Percentiles rank a stretch among this genome's conserved stretches.
phyloP scores from a whole-genome alignment of 2,888 invertebrate genomes.

The Sminthurinus aureus region DNA sequence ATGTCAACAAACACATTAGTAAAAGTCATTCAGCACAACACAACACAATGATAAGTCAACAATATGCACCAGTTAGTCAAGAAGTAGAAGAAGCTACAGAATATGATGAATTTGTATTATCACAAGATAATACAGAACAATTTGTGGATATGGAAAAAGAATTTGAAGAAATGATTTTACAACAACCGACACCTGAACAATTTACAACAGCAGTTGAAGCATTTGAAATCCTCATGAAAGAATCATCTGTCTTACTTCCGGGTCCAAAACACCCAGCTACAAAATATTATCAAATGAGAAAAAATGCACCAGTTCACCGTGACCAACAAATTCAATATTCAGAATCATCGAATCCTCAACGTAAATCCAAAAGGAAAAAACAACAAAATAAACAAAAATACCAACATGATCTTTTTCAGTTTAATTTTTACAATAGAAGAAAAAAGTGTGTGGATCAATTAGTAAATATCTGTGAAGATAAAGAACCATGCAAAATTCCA shows the following conservation, averaged over 20 bases:
- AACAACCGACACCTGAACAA: not conserved
- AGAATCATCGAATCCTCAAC: not conserved
- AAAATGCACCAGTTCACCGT: not conserved
- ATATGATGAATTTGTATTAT: too few species aligned
- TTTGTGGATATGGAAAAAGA: too few species aligned
- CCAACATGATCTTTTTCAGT: not conserved
- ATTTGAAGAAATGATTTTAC: not conserved
- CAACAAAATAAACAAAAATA: not conserved
- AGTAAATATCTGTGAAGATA: too few species aligned
- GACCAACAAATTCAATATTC: not conserved
- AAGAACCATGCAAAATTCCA: not conserved
- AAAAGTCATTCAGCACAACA: too few species aligned
- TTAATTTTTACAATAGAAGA: not conserved
- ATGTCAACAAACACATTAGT: too few species aligned
- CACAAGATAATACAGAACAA: too few species aligned
- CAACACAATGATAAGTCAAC: too few species aligned
- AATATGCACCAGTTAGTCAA: too few species aligned
- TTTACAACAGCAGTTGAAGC: not conserved
- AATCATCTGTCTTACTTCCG: not conserved
- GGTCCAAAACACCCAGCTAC: constrained; percentile 11
- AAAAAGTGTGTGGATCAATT: not conserved
- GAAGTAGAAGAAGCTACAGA: too few species aligned
- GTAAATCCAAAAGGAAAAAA: not conserved
- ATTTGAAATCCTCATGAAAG: not conserved
- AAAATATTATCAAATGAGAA: constrained; percentile 9